Evolutionary conservation across 2,797 vertebrate genomes (phyloP).

Genomic region (Ataeniobius toweri): DNA sequence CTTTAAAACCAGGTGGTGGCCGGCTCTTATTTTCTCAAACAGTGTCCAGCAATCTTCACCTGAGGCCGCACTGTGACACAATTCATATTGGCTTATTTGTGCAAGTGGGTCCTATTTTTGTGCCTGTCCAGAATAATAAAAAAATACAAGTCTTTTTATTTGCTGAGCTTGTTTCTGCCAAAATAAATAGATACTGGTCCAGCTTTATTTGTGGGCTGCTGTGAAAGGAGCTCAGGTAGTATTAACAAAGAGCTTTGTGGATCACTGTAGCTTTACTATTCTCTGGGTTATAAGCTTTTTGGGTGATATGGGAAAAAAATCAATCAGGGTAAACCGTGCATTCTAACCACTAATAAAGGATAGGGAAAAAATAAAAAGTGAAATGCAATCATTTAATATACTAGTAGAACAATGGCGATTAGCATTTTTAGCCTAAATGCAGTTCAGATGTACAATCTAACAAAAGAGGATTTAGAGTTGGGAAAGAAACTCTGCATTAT

Average conservation of each 20-base stretch:
- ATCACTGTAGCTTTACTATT: slow-evolving; percentile 54
- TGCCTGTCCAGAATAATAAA: slow-evolving; percentile 79
- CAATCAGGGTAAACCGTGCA: slow-evolving; percentile 46
- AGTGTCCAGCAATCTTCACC: slow-evolving; percentile 63
- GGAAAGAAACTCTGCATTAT: slow-evolving; percentile 65
- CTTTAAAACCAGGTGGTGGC: slow-evolving; percentile 71
- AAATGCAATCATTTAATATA: slow-evolving; percentile 65
- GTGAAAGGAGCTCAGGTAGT: slow-evolving; percentile 71
- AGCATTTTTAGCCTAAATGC: slow-evolving; percentile 57
- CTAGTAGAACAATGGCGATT: slow-evolving; percentile 22
- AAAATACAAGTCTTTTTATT: slow-evolving; percentile 75
- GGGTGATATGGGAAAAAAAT: slow-evolving; percentile 57
- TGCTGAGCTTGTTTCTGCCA: slow-evolving; percentile 68
- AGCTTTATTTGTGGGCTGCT: slow-evolving; percentile 54
- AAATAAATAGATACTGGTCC: slow-evolving; percentile 64
- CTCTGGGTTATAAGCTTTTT: slow-evolving; percentile 40
- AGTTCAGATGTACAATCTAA: slow-evolving; percentile 70
- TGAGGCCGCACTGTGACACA: slow-evolving; percentile 58
- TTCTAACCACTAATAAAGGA: slow-evolving; percentile 52
- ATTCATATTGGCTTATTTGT: slow-evolving; percentile 76
- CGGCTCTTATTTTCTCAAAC: slow-evolving; percentile 50
- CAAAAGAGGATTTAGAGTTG: slow-evolving; percentile 75
- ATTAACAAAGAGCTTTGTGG: slow-evolving; percentile 62
- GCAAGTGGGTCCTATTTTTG: slow-evolving; percentile 65
- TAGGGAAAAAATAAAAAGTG: slow-evolving; percentile 18